Evolutionary conservation across 2,888 invertebrate genomes (phyloP).

Genomic region (Clanis bilineata): DNA sequence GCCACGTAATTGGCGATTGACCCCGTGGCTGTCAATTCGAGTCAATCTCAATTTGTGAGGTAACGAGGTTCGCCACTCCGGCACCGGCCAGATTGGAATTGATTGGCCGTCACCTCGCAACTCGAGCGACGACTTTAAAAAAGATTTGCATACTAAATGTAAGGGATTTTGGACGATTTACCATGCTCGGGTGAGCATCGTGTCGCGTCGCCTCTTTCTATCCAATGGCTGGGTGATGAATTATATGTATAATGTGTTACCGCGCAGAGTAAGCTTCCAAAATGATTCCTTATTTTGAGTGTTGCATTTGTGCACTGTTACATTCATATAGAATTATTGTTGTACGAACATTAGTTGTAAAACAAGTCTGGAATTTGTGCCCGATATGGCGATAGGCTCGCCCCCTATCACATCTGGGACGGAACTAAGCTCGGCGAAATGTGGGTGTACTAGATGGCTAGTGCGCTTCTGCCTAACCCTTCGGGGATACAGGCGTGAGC

Average conservation of each 20-base stretch:
- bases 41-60: slow-evolving; percentile 58
- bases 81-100: slow-evolving; percentile 49
- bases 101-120: slow-evolving; percentile 40
- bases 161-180: not conserved
- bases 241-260: not conserved
- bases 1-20: slow-evolving; percentile 60
- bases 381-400: too few relatives aligned
- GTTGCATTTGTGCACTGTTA: too few relatives aligned
- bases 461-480: too few relatives aligned
- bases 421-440: too few relatives aligned
- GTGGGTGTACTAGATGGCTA: too few relatives aligned
- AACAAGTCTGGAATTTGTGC: too few relatives aligned
- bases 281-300: too few relatives aligned
- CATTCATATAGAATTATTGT: too few relatives aligned
- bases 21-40: slow-evolving; percentile 44
- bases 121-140: slow-evolving; percentile 25
- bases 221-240: not conserved
- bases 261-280: not conserved
- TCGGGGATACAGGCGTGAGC: too few relatives aligned
- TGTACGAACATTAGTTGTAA: too few relatives aligned
- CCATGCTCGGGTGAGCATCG: not conserved
- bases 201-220: not conserved
- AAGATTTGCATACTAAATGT: slow-evolving; percentile 20
- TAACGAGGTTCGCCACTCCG: slow-evolving; percentile 42
- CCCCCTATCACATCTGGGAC: too few relatives aligned